Evolutionary conservation across 2,797 vertebrate genomes (phyloP).

Genomic region (Buphagus erythrorhynchus): DNA sequence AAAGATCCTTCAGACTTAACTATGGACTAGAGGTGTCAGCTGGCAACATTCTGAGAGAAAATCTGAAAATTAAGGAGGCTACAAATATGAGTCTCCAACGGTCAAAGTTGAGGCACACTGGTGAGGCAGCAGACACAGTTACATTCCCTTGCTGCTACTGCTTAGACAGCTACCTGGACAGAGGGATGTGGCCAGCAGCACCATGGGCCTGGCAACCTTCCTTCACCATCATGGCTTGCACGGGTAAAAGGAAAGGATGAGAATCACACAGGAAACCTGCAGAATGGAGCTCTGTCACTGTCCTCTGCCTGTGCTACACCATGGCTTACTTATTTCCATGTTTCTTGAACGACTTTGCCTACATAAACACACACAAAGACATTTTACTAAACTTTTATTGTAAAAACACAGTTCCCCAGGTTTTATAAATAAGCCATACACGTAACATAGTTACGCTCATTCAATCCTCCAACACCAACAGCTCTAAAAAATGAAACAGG

Average conservation of each 20-base stretch:
- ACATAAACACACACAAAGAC: not conserved
- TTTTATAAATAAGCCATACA: slow-evolving; percentile 77
- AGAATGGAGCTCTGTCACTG: not conserved
- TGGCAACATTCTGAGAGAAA: not conserved
- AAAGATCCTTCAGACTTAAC: not conserved
- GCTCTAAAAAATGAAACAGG: slow-evolving; percentile 62
- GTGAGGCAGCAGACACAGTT: not conserved
- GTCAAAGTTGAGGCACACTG: not conserved
- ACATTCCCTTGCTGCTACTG: not conserved
- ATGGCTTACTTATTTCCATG: not conserved
- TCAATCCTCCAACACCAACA: slow-evolving; percentile 66
- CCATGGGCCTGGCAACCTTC: not conserved
- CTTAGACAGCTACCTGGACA: not conserved
- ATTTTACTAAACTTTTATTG: slow-evolving; percentile 73
- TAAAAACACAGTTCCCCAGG: slow-evolving; percentile 71
- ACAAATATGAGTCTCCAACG: not conserved
- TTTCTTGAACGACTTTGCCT: not conserved
- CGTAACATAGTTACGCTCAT: slow-evolving; percentile 66
- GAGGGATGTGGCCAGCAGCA: not conserved
- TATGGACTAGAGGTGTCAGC: not conserved
- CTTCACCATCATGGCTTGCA: not conserved
- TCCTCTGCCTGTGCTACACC: not conserved
- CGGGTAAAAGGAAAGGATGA: not conserved
- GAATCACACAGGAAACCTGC: not conserved
- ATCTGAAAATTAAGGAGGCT: not conserved